phyloP scores from a whole-genome alignment of 1,140 invertebrate genomes.

The Batillaria attramentaria region DNA sequence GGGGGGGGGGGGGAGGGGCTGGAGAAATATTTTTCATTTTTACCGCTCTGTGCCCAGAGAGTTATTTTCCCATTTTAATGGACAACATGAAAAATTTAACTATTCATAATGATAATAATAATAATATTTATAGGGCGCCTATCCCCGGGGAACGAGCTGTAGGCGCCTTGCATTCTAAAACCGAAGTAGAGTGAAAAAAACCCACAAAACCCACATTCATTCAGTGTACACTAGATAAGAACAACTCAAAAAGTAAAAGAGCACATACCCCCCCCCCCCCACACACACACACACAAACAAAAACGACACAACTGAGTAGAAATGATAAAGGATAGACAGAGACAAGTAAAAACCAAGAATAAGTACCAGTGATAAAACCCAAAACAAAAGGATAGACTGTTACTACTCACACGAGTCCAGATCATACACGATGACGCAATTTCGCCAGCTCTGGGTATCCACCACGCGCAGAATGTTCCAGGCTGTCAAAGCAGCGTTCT shows the following conservation, averaged over 20 bases:
- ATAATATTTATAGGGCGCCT: too few relatives aligned
- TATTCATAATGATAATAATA: background rate
- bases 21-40: too few relatives aligned
- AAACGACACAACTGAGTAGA: background rate
- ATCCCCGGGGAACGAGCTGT: too few relatives aligned
- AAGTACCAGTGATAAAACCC: too few relatives aligned
- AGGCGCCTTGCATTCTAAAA: too few relatives aligned
- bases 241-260: background rate
- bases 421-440: slow-evolving; percentile 28
- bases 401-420: background rate
- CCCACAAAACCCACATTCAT: background rate
- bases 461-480: slow-evolving; percentile 12
- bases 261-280: background rate
- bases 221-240: background rate
- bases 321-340: background rate
- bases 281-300: slow-evolving; percentile 1
- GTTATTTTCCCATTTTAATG: background rate
- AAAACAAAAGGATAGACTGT: background rate
- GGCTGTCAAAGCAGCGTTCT: background rate
- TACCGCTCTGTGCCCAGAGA: too few relatives aligned
- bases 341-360: background rate
- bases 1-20: too few relatives aligned
- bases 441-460: slow-evolving; percentile 9
- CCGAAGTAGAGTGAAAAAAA: too few relatives aligned
- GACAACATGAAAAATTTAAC: background rate